Base-by-base conservation (phyloP, 2,888 invertebrate genomes). In the Eupithecia subfuscata region DNA sequence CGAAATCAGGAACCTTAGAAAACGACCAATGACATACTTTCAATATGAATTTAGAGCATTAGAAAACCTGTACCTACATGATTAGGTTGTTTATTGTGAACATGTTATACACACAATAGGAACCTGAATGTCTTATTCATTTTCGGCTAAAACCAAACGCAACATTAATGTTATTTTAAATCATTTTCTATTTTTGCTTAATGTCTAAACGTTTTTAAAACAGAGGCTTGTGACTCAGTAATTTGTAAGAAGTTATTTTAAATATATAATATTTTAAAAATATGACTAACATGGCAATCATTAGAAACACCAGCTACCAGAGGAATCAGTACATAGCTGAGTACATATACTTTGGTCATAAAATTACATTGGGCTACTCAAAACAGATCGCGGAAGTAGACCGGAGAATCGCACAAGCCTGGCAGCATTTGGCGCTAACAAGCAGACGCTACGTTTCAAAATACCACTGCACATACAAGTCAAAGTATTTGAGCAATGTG, bases 141-240 rank as follows among this genome's bases (percentile, higher is more conserved):
- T 56, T 22, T 22, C 12, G n/a, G 56, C 18, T 22, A 0, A 22
- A 56, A 56, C 56, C 56, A 22, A 56, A 12, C 3, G 56, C 4
- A 11, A 56, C 56, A n/a, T 52, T 52, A 52, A 52, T 52, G 52
- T n/a, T 48, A 48, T n/a, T 52, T 52, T n/a, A 22, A 11, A 56
- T 22, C 3, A 56, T 22, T 12, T 25, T 25, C 22, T 25, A 60
- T 60, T 60, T 56, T 22, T 22, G 3, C 60, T 25, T 4, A 22
- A 22, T 60, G 60, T 60, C 0, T 64, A 34, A 64, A 18, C 34
- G 14, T 60, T 64, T 64, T 18, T 30, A 4, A 37, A 43, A 11
- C 65, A 67, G 43, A 67, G 43, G 4, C 43, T 45, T 68, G 68
- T 68, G 68, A 45, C 45, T 43, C 22, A n/a, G n/a, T n/a, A n/a